These are phyloP conservation scores for Xiphophorus maculatus DNA, from an alignment of 2,113 vertebrate species.

Conservation along the genomic window DNA sequence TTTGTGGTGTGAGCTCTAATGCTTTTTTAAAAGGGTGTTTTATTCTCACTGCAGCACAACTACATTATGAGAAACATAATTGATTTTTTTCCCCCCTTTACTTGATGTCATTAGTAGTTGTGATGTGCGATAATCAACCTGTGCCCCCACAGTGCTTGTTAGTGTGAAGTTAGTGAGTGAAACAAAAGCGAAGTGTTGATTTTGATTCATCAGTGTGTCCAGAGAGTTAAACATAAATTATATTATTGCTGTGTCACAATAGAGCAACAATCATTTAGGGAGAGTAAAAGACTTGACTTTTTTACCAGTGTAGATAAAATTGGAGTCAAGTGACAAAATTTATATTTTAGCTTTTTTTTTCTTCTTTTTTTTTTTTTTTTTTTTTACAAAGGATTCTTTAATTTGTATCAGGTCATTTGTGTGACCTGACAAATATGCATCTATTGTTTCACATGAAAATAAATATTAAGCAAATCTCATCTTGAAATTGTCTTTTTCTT, in stretches of 20 bases:
- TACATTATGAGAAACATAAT: slow-evolving; percentile 63
- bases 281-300: background rate
- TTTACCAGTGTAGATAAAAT: background rate
- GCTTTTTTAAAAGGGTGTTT: slow-evolving; percentile 31
- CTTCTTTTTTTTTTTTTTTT: too few relatives aligned
- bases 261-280: background rate
- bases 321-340: background rate
- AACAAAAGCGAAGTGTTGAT: slow-evolving; percentile 15
- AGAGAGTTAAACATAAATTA: background rate
- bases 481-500: too few relatives aligned
- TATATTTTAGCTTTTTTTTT: background rate
- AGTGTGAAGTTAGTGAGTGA: slow-evolving; percentile 6
- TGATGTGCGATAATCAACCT: slow-evolving; percentile 53
- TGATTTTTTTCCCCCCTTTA: slow-evolving; percentile 52
- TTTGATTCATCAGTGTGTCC: slow-evolving; percentile 19
- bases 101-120: slow-evolving; percentile 61
- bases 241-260: slow-evolving; percentile 5
- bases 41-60: slow-evolving; percentile 55
- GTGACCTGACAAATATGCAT: too few relatives aligned
- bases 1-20: slow-evolving; percentile 24
- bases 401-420: too few relatives aligned
- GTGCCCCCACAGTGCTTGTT: slow-evolving; percentile 23
- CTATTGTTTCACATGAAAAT: too few relatives aligned
- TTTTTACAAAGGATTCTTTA: too few relatives aligned
- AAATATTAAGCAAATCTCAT: too few relatives aligned